Conservation (phyloP, 2,113 vertebrate genomes). For the Hyperoodon ampullatus region DNA sequence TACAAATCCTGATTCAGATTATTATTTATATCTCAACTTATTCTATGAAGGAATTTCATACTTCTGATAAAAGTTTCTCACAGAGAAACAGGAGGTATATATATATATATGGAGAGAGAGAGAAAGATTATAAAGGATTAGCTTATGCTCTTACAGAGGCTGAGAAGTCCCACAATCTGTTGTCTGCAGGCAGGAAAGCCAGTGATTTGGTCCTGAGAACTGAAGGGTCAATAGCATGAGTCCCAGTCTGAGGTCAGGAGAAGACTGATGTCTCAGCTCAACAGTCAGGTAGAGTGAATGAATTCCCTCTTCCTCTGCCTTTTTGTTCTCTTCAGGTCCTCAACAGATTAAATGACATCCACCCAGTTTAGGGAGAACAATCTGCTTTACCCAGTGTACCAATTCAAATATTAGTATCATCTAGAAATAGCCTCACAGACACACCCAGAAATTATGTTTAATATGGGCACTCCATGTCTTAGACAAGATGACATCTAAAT, state of each 20-base stretch:
- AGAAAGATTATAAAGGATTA: not conserved
- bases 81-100: not conserved
- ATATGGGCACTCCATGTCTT: not conserved
- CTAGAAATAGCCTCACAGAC: not conserved
- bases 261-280: not conserved
- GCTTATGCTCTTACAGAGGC: not conserved
- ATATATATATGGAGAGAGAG: not conserved
- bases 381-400: too few species aligned
- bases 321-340: not conserved
- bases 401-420: not conserved
- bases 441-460: not conserved
- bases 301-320: not conserved
- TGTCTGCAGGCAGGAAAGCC: not conserved
- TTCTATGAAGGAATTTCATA: not conserved
- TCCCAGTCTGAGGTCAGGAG: not conserved
- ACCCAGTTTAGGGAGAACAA: not conserved
- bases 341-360: not conserved
- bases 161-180: not conserved
- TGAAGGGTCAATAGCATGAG: not conserved
- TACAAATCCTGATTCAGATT: not conserved
- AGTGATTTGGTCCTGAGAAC: not conserved
- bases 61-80: not conserved
- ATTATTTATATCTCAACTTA: not conserved
- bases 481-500: not conserved
- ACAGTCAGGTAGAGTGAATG: not conserved